Evolutionary conservation across 2,888 invertebrate genomes (phyloP).

Genomic region (Zeuzera pyrina): DNA sequence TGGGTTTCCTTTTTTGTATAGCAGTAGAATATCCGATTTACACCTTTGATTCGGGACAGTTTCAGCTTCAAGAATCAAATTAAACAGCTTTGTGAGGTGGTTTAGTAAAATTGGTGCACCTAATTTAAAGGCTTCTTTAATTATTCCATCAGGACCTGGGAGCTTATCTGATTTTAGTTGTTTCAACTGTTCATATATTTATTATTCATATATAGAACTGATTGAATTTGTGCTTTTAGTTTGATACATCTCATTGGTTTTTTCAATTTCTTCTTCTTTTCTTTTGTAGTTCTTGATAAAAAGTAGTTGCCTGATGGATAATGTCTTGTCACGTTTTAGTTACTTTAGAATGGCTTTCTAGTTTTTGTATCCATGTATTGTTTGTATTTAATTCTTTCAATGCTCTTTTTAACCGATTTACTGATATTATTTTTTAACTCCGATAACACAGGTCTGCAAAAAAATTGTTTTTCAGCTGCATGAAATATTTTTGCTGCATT

Average conservation of each 20-base stretch:
- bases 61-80: neutral
- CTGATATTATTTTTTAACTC: no score
- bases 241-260: neutral
- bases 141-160: neutral
- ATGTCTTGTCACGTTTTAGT: constrained; percentile 1
- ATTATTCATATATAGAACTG: neutral
- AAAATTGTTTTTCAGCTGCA: no score
- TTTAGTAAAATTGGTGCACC: neutral
- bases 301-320: neutral
- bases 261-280: neutral
- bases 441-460: no score
- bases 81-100: neutral
- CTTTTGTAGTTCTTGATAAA: neutral
- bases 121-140: neutral
- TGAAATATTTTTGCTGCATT: no score
- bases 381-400: constrained; percentile 5
- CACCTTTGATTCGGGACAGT: neutral
- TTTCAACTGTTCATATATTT: neutral
- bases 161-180: neutral
- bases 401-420: constrained; percentile 9
- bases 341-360: constrained; percentile 5
- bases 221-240: neutral
- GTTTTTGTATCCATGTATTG: constrained; percentile 8
- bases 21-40: neutral
- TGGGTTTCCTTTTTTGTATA: neutral